phyloP scores from a whole-genome alignment of 2,113 vertebrate genomes.

The Dendropsophus ebraccatus region DNA sequence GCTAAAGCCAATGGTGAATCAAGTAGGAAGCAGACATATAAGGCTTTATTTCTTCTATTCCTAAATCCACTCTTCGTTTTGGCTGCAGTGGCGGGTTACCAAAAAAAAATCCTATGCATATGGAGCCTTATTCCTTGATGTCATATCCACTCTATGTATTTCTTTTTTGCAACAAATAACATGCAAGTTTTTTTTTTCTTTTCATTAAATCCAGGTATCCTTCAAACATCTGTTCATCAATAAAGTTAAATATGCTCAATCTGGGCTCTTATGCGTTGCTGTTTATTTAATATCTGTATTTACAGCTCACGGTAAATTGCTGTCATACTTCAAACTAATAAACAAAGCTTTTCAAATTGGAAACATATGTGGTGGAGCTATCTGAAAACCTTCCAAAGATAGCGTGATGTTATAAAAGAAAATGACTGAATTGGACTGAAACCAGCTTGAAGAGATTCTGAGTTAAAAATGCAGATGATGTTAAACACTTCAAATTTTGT shows the following conservation, averaged over 20 bases:
- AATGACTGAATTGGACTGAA: not conserved
- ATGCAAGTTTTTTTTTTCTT: not conserved
- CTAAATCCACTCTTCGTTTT: too few relatives aligned
- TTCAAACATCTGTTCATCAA: constrained; percentile 24
- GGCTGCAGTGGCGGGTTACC: too few relatives aligned
- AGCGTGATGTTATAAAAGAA: not conserved
- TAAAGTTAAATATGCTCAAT: constrained; percentile 15
- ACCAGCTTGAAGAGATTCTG: not conserved
- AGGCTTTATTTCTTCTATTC: too few relatives aligned
- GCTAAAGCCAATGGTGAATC: too few relatives aligned
- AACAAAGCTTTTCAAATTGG: constrained; percentile 18
- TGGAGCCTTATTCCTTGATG: not conserved
- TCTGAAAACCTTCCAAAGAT: not conserved
- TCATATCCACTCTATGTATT: not conserved
- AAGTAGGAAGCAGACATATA: too few relatives aligned
- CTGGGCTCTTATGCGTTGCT: constrained; percentile 2
- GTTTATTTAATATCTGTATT: constrained; percentile 26
- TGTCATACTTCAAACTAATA: constrained; percentile 16
- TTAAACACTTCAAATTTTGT: not conserved
- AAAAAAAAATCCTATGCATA: too few relatives aligned
- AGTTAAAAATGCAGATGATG: not conserved
- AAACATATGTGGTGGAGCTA: constrained; percentile 6
- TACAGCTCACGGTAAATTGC: constrained; percentile 6
- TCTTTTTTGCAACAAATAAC: not conserved
- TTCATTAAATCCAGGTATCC: not conserved